Evolutionary conservation across 1,140 invertebrate species (phyloP), one percentile per base, ranked within the genome.

Genomic region (roundworm (Caenorhabditis elegans)): DNA sequence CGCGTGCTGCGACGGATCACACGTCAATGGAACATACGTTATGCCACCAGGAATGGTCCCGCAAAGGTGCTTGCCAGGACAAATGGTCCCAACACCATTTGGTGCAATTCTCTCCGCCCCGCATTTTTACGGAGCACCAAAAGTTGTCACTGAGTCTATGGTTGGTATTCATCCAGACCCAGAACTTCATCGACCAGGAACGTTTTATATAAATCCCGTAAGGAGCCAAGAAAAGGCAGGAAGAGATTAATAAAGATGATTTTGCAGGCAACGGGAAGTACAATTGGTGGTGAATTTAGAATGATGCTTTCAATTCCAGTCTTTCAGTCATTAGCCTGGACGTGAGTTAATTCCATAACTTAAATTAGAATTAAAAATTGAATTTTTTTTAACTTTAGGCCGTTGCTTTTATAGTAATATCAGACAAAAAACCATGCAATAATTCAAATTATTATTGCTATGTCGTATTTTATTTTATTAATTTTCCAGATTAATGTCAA

Each of bases 191-290:
- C 34, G 46, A 3, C 53, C 78, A n/a, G 78, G 78, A 26, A 65
- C 51, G 0, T 79, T 79, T 34, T 53, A 79, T 65, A 79, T 79
- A n/a, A 60, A 79, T 19, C 78, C 78, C 5, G 78, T 60, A 60
- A 2, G 78, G 1, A 26, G 17, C 3, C 34, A 0, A 43, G 5
- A 26, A 2, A 43, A 36, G 11, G n/a, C 15, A 8, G 39, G 39
- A 43, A 43, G 8, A 15, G 28, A 8, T 31, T 26, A 46, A 34
- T 8, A 70, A 2, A 47, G 11, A n/a, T 31, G 13, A 10, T 3
- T 31, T 43, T 83, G 79, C 28, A 78, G 78, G 75, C 55, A 48
- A 83, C 82, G 13, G 82, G 82, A 46, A 79, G 55, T 49, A 53
- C 51, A 4, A 60, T 83, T 15, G 75, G 60, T 34, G 82, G 76